A percentile compares a stretch with the other conserved stretches of the same genome.
Conservation (phyloP, 2,113 vertebrate species). For the Atrichornis clamosus region DNA sequence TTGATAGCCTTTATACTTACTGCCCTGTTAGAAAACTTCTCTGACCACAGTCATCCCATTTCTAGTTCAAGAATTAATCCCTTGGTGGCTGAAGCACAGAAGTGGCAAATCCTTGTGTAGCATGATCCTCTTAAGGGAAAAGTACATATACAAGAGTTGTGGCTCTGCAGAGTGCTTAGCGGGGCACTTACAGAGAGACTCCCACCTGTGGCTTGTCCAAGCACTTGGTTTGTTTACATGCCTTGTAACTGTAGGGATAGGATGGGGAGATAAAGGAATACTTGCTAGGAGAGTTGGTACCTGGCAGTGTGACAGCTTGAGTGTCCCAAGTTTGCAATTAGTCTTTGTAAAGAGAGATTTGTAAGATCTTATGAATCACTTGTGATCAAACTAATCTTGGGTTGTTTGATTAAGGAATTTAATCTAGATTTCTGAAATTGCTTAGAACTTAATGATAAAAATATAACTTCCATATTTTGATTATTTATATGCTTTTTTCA, state of each 20-base stretch:
- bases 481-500: not conserved
- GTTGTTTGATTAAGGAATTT: not conserved
- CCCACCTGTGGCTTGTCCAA: not conserved
- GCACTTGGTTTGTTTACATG: not conserved
- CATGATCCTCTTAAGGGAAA: not conserved
- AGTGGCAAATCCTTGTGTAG: not conserved
- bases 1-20: not conserved
- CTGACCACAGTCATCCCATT: not conserved
- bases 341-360: not conserved
- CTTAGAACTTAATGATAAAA: not conserved
- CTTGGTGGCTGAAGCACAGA: not conserved
- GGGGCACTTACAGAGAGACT: not conserved
- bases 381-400: not conserved
- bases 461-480: not conserved
- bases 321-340: not conserved
- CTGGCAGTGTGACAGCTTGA: not conserved
- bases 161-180: not conserved
- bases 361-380: not conserved
- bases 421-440: not conserved
- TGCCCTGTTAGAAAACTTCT: not conserved
- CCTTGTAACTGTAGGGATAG: not conserved
- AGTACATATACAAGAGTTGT: not conserved
- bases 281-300: not conserved
- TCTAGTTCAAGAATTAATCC: slow-evolving; percentile 10
- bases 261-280: not conserved